Conservation (phyloP, 2,888 invertebrate genomes). For the Coecobrya sp. region DNA sequence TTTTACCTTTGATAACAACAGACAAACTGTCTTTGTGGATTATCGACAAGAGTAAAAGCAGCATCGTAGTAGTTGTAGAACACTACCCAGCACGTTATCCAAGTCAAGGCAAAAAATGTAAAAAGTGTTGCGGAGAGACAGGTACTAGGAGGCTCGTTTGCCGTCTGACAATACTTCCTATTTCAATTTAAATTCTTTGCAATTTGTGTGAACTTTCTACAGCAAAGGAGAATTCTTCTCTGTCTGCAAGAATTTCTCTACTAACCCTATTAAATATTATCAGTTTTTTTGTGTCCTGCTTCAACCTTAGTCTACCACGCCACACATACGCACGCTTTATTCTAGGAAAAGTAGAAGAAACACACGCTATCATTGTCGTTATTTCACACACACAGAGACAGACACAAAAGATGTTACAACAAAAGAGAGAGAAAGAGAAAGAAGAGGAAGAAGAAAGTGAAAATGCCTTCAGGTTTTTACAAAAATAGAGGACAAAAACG, state of each 20-base stretch:
- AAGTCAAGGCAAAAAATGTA: not conserved
- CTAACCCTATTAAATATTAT: constrained; percentile 55
- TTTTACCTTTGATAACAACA: not conserved
- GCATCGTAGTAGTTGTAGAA: not conserved
- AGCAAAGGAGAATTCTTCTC: constrained; percentile 21
- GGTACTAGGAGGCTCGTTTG: not conserved
- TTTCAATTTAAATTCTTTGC: constrained; percentile 54
- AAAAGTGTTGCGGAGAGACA: not conserved
- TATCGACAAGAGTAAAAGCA: constrained; percentile 9
- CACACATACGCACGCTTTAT: not conserved
- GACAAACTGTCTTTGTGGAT: constrained; percentile 23
- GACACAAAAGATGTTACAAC: constrained; percentile 44
- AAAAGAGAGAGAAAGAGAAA: not conserved
- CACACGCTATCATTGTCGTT: not conserved
- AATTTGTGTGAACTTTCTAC: constrained; percentile 36
- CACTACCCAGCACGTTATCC: not conserved
- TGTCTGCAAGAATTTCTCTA: constrained; percentile 31
- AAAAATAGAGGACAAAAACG: constrained; percentile 59
- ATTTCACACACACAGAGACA: not conserved
- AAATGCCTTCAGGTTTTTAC: constrained; percentile 65
- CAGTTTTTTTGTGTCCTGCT: constrained; percentile 56
- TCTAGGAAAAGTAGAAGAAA: not conserved
- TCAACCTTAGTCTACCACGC: not conserved
- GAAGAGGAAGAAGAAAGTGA: constrained; percentile 4
- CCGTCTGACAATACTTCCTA: not conserved